These are phyloP conservation scores for Sanderia malayensis DNA, from an alignment of 30 jellyfish, hydroid and myxozoan genomes.

Conservation along the genomic window DNA sequence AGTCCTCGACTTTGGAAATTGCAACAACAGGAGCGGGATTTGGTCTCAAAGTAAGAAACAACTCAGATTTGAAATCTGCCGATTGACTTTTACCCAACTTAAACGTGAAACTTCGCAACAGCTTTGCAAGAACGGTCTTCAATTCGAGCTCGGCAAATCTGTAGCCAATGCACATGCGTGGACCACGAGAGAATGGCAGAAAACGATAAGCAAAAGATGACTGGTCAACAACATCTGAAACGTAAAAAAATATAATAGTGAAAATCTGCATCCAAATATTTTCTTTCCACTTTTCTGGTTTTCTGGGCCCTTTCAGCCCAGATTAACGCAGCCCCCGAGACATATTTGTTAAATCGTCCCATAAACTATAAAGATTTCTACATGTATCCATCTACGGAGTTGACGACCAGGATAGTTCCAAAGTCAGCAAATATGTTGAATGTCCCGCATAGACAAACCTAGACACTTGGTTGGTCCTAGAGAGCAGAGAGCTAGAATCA, in stretches of 20 bases:
- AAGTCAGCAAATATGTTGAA: too few relatives aligned
- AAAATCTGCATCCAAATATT: too few relatives aligned
- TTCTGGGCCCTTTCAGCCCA: too few relatives aligned
- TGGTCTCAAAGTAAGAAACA: not conserved
- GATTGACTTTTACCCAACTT: not conserved
- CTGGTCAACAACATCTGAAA: not conserved
- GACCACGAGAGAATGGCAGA: constrained; percentile 13
- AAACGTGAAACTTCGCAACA: not conserved
- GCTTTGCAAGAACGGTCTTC: constrained; percentile 3
- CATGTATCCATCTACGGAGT: too few relatives aligned
- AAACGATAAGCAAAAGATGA: not conserved
- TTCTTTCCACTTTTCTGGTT: too few relatives aligned
- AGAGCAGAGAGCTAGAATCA: too few relatives aligned
- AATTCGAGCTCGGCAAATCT: not conserved
- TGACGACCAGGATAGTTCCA: too few relatives aligned
- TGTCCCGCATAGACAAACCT: too few relatives aligned
- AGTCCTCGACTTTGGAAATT: not conserved
- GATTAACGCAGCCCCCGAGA: too few relatives aligned
- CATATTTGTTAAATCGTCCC: too few relatives aligned
- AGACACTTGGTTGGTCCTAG: too few relatives aligned
- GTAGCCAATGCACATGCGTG: constrained; percentile 14
- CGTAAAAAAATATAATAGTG: not conserved
- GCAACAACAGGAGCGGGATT: not conserved
- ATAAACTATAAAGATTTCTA: too few relatives aligned
- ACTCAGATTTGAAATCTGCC: not conserved